These are phyloP conservation scores for Epizoanthus ramosus DNA, from an alignment of 92 coral and sea anemone genomes.

Conservation along the genomic window DNA sequence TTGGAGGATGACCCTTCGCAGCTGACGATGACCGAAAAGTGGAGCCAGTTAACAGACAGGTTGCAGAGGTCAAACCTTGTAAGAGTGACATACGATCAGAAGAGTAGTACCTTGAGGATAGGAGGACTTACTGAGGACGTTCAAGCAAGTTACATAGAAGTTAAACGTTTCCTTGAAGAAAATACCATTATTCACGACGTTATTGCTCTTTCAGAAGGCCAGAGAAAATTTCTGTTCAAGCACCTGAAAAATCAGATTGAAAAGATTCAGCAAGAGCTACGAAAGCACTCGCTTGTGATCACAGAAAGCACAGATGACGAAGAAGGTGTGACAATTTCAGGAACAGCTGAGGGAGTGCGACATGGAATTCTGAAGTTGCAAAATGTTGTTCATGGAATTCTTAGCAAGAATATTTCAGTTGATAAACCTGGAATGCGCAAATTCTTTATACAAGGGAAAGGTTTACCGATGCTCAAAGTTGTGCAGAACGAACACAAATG, in stretches of 20 bases:
- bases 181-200: slow-evolving; percentile 57
- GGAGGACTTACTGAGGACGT: slow-evolving; percentile 61
- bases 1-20: slow-evolving; percentile 54
- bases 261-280: slow-evolving; percentile 38
- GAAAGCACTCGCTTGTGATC: slow-evolving; percentile 38
- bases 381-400: slow-evolving; percentile 32
- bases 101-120: slow-evolving; percentile 36
- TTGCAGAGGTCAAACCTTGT: too few relatives aligned
- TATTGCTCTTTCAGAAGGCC: slow-evolving; percentile 43
- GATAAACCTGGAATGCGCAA: slow-evolving; percentile 76
- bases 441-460: slow-evolving; percentile 43
- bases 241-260: slow-evolving; percentile 41
- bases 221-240: slow-evolving; percentile 39
- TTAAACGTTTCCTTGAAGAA: slow-evolving; percentile 60
- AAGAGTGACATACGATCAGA: too few relatives aligned
- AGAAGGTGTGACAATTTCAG: slow-evolving; percentile 51
- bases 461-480: slow-evolving; percentile 28
- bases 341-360: slow-evolving; percentile 68
- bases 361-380: slow-evolving; percentile 23
- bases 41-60: slow-evolving; percentile 41
- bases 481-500: slow-evolving; percentile 49
- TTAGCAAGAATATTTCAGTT: slow-evolving; percentile 29
- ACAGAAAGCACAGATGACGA: slow-evolving; percentile 30
- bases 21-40: slow-evolving; percentile 52
- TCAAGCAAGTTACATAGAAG: slow-evolving; percentile 1